Evolutionary conservation across 1,140 invertebrate species (phyloP).

Genomic region (Sitophilus oryzae): DNA sequence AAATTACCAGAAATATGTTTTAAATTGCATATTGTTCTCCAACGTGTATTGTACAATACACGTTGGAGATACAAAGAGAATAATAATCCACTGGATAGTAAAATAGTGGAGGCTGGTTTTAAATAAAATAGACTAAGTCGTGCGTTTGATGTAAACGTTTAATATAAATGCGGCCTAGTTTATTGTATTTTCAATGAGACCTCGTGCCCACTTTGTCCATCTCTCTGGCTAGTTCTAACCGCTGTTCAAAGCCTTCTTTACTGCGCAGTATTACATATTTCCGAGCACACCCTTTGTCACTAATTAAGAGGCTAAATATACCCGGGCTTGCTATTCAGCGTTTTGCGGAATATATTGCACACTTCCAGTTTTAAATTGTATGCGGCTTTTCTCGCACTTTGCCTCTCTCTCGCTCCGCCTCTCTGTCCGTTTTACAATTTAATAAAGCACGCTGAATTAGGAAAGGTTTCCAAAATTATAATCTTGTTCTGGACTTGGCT

Average conservation of each 20-base stretch:
- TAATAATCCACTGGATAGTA: too few species aligned
- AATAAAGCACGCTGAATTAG: slow-evolving; percentile 14
- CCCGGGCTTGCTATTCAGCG: slow-evolving; percentile 16
- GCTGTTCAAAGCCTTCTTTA: slow-evolving; percentile 13
- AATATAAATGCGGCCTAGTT: too few species aligned
- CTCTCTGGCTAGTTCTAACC: too few species aligned
- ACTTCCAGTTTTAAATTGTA: slow-evolving; percentile 19
- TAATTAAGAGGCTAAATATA: slow-evolving; percentile 26
- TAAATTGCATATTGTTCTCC: too few species aligned
- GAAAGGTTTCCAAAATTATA: slow-evolving; percentile 13
- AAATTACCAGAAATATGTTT: too few species aligned
- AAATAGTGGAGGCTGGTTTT: too few species aligned
- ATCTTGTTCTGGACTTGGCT: background rate
- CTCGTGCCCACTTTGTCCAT: too few species aligned
- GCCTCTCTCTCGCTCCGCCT: background rate
- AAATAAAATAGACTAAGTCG: too few species aligned
- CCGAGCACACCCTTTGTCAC: slow-evolving; percentile 22
- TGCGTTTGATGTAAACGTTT: too few species aligned
- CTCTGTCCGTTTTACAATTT: slow-evolving; percentile 7
- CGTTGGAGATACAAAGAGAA: too few species aligned
- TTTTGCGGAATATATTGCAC: slow-evolving; percentile 16
- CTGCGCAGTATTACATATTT: slow-evolving; percentile 13
- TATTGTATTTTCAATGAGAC: too few species aligned
- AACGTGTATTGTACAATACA: too few species aligned
- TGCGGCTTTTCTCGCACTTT: slow-evolving; percentile 1